A percentile compares a stretch with the other conserved stretches of the same genome.
phyloP scores from a whole-genome alignment of 2,113 vertebrate species.

The Propithecus coquereli region DNA sequence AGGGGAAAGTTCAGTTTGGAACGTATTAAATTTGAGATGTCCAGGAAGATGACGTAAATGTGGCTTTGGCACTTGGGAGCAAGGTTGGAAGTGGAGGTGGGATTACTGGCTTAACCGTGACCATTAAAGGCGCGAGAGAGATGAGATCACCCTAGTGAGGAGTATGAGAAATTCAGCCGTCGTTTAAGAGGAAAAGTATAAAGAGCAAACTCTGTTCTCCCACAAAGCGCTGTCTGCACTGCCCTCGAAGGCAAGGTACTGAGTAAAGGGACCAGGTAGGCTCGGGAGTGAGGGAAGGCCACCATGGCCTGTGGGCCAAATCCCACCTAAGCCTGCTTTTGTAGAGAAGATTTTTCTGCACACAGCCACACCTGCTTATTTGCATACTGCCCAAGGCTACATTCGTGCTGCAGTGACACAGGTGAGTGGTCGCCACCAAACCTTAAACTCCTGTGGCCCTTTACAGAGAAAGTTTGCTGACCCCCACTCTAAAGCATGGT shows the following conservation, averaged over 20 bases:
- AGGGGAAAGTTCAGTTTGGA: not conserved
- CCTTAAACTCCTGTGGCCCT: not conserved
- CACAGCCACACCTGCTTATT: not conserved
- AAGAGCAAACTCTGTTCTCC: not conserved
- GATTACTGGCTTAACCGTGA: not conserved
- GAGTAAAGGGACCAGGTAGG: not conserved
- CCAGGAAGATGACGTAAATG: not conserved
- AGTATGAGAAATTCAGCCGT: not conserved
- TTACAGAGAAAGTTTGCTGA: not conserved
- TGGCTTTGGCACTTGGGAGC: not conserved
- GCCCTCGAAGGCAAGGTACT: not conserved
- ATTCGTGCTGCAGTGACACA: fast-evolving
- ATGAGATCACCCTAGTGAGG: not conserved
- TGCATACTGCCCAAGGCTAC: not conserved
- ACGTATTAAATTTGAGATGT: not conserved
- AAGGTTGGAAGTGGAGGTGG: not conserved
- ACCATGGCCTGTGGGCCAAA: fast-evolving
- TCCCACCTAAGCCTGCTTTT: not conserved
- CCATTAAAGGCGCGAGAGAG: not conserved
- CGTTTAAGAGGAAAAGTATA: not conserved
- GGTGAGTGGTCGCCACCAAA: not conserved
- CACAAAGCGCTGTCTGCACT: not conserved
- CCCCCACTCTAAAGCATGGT: not conserved
- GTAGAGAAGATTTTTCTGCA: not conserved
- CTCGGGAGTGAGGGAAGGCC: fast-evolving